These are phyloP conservation scores for Anagyrus pseudococci DNA, from an alignment of 2,888 invertebrate species.

Conservation along the genomic window DNA sequence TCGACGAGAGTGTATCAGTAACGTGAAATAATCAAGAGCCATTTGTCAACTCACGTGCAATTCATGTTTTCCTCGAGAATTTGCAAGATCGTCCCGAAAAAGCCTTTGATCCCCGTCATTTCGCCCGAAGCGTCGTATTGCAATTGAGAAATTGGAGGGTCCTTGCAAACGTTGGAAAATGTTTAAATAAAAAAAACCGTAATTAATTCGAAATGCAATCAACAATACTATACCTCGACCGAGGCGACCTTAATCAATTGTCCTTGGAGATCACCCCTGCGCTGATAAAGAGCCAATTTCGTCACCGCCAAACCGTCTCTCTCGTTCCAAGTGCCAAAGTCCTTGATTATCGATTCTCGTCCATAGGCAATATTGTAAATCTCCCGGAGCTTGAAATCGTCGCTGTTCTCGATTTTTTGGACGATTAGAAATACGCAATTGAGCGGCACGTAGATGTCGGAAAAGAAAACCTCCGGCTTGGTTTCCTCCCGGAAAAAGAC, in stretches of 20 bases:
- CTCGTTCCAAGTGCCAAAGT: conserved; percentile 50
- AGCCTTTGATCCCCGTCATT: conserved; percentile 50
- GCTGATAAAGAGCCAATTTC: conserved; percentile 48
- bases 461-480: conserved; percentile 47
- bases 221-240: conserved; percentile 46
- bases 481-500: conserved; percentile 52
- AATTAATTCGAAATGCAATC: conserved; percentile 6
- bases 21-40: no score
- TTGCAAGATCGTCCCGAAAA: conserved; percentile 55
- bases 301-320: conserved; percentile 45
- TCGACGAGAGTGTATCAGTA: neutral
- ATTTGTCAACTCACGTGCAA: conserved; percentile 53
- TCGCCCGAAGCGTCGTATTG: conserved; percentile 43
- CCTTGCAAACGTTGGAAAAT: conserved; percentile 43
- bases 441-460: conserved; percentile 52
- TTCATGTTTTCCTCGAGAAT: conserved; percentile 54
- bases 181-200: neutral
- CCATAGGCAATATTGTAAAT: conserved; percentile 50
- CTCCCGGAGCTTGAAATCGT: conserved; percentile 49
- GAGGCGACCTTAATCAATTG: conserved; percentile 50
- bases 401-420: conserved; percentile 29
- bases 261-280: conserved; percentile 53
- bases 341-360: conserved; percentile 42
- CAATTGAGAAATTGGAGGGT: conserved; percentile 52
- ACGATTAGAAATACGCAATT: conserved; percentile 52